A percentile compares a stretch with the other conserved stretches of the same genome.
Evolutionary conservation across 64 coral and sea anemone species (phyloP).

Genomic region (Pocillopora damicornis): DNA sequence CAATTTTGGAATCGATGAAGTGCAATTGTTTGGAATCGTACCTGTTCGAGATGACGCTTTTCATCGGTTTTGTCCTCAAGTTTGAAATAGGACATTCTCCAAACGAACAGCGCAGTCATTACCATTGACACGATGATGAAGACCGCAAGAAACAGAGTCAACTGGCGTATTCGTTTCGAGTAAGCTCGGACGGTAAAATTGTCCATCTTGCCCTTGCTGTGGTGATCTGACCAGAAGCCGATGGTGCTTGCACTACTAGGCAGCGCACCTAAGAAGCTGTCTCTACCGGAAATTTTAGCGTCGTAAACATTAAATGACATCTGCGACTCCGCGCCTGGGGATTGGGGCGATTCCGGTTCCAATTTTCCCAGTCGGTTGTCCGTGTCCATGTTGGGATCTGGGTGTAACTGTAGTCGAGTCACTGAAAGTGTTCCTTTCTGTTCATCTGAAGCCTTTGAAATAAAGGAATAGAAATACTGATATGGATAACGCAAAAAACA

Average conservation of each 20-base stretch:
- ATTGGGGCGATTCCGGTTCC: not conserved
- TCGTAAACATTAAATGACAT: conserved; percentile 24
- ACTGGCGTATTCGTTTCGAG: conserved; percentile 37
- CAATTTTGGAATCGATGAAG: not conserved
- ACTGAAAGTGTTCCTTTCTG: not conserved
- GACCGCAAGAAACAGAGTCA: conserved; percentile 45
- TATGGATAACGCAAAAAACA: too few relatives aligned
- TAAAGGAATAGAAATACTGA: not conserved
- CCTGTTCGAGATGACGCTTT: not conserved
- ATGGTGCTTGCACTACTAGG: conserved; percentile 32
- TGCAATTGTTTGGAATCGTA: not conserved
- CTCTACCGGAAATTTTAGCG: conserved; percentile 19
- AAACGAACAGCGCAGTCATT: conserved; percentile 74
- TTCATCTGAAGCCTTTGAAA: not conserved
- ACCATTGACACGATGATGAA: conserved; percentile 66
- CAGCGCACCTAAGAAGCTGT: conserved; percentile 54
- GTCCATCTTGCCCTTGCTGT: conserved; percentile 2
- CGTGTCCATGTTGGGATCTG: conserved; percentile 7
- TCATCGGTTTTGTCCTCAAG: not conserved
- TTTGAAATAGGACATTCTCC: conserved; percentile 54
- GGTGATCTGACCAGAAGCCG: conserved; percentile 53
- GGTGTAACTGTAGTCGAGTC: not conserved
- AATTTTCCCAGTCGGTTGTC: not conserved
- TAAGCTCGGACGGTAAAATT: conserved; percentile 60
- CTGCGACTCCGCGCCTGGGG: conserved; percentile 1